Evolutionary conservation across 2,888 invertebrate genomes (phyloP), one percentile per base, ranked within the genome.

Genomic region (Subacronicta megacephala): DNA sequence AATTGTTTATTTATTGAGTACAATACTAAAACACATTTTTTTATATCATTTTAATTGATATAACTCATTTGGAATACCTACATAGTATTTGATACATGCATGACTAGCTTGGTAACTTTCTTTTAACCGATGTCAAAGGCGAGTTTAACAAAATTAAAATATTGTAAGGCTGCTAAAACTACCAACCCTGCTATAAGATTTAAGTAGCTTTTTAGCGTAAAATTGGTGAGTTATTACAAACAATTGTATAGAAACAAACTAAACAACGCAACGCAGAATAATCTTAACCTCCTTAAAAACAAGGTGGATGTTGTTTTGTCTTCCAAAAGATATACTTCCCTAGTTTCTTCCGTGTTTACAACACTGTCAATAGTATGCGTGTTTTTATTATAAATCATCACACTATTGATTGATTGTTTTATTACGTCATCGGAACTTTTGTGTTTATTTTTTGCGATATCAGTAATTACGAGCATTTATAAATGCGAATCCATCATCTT

Each of bases 181-280:
- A n/a, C n/a, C n/a, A n/a, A n/a, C n/a, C n/a, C n/a, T n/a, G n/a
- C n/a, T n/a, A 10, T 10, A 3, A 10, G 3, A 26, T 1, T 77
- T 84, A 77, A 64, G 50, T 78, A 60, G 57, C 68, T 80, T 77
- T 82, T 81, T 77, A 73, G 61, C 55, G 61, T 55, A 72, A 76
- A 77, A 72, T 75, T 75, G 56, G 67, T 50, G 42, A 68, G 71
- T 77, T 72, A 72, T 81, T 23, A 9, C 9, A 23, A 23, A 9
- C 23, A 1, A 23, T 23, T 71, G 76, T 51, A 38, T 42, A 56
- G 12, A 46, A 62, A 53, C 29, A 7, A 15, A 37, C 15, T 20
- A 13, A 46, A 42, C 2, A 16, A 1, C 26, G 41, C 51, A 62
- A 50, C 16, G 37, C 9, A 76, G 70, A 65, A 16, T 41, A 9